These are phyloP conservation scores for Helarctos malayanus DNA, from an alignment of 2,797 vertebrate genomes.

Conservation along the genomic window DNA sequence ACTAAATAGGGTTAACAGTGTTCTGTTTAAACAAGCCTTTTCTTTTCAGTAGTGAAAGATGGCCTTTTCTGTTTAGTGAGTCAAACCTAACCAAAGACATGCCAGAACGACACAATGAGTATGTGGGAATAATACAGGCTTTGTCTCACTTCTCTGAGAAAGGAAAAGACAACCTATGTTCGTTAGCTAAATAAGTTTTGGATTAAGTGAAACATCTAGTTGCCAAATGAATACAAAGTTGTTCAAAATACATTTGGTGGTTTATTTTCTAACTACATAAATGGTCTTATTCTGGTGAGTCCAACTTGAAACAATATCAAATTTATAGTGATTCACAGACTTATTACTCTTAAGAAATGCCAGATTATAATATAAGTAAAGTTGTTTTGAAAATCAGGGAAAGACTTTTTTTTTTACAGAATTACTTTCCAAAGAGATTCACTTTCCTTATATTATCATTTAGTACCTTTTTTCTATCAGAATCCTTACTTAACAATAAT, in stretches of 20 bases:
- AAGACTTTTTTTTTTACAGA: background rate
- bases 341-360: background rate
- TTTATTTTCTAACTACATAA: background rate
- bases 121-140: background rate
- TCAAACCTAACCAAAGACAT: slow-evolving; percentile 58
- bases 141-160: slow-evolving; percentile 43
- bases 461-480: background rate
- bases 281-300: background rate
- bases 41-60: slow-evolving; percentile 72
- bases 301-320: background rate
- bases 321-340: background rate
- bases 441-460: background rate
- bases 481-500: background rate
- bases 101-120: background rate
- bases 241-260: background rate
- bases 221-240: slow-evolving; percentile 25
- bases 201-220: background rate
- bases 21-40: slow-evolving; percentile 62
- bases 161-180: background rate
- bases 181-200: slow-evolving; percentile 8
- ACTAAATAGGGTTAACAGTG: slow-evolving; percentile 71
- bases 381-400: background rate
- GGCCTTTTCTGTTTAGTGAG: slow-evolving; percentile 76
- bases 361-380: slow-evolving; percentile 25
- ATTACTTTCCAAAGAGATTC: background rate